Base-by-base conservation (phyloP, 2,113 vertebrate genomes). In the Aspidoscelis tigris region DNA sequence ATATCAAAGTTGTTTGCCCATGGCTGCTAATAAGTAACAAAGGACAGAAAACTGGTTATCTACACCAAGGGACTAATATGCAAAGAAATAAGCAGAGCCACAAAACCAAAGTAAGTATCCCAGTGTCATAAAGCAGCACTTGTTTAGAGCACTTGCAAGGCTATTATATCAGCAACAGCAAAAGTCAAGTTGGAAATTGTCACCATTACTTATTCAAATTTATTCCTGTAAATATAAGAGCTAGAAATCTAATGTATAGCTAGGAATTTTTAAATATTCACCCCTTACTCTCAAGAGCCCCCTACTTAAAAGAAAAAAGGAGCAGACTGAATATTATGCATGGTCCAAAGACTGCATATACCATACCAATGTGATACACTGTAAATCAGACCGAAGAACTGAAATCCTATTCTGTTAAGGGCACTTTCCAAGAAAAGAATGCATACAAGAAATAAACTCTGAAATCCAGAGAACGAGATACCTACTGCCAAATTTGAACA, bases 41-140 rank as follows among this genome's bases (percentile, higher is more conserved):
- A 82, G 39, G 5, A 89, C n/a, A 84, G 72, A 79, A 50, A 14
- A 65, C 6, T 14, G 55, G 12, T 72, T 65, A 65, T 47, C 16
- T 77, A 85, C 41, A 66, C 58, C 83, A 80, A 74, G 77, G 58
- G 69, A 74, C 11, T 53, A 85, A 73, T 74, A 76, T n/a, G 21
- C 44, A 69, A 43, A 50, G n/a, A 53, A 66, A 22, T 47, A 55
- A 68, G 64, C 47, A 78, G 21, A 65, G 21, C 41, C 64, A 41
- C 61, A 20, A 33, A 16, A 61, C 71, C 16, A 43, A 16, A 61
- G 66, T 33, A 79, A 73, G 4, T 39, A 70, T 33, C 26, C 26
- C 33, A 10, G 26, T 70, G 33, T 9, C 69, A 33, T 66, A 66
- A 33, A 64, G 64, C 55, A 64, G 53, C 18, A 72, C 26, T 73